Percentiles rank a stretch among this genome's conserved stretches.
Evolutionary conservation across 2,888 invertebrate genomes (phyloP).

Genomic region (Callosobruchus maculatus): DNA sequence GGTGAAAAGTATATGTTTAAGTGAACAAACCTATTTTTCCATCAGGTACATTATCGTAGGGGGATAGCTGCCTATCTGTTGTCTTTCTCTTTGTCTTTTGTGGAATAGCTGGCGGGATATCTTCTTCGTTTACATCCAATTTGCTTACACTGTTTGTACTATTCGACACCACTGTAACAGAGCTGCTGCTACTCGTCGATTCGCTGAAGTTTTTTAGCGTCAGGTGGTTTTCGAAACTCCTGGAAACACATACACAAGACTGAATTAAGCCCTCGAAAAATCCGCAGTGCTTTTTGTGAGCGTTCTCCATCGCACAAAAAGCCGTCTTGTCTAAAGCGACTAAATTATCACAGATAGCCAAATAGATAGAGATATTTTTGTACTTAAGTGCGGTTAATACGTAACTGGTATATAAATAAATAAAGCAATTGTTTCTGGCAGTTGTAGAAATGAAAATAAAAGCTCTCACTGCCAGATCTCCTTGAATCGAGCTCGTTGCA

Average conservation of each 20-base stretch:
- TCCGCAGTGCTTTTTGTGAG: not conserved
- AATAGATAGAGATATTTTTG: not conserved
- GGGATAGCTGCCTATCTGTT: conserved; percentile 59
- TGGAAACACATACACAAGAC: not conserved
- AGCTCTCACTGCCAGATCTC: not conserved
- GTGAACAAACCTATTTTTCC: conserved; percentile 36
- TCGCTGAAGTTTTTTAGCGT: conserved; percentile 21
- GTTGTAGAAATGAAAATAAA: not conserved
- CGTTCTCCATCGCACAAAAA: not conserved
- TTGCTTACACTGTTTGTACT: conserved; percentile 25
- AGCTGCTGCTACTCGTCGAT: conserved; percentile 30
- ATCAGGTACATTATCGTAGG: conserved; percentile 65
- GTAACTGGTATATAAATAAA: not conserved
- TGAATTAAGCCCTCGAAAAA: not conserved
- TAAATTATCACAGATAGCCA: too few relatives aligned
- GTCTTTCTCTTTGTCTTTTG: conserved; percentile 56
- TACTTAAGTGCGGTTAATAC: not conserved
- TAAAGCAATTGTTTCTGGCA: not conserved
- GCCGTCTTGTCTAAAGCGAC: too few relatives aligned
- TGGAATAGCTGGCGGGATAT: conserved; percentile 60
- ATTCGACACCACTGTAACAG: conserved; percentile 28
- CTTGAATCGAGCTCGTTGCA: too few relatives aligned
- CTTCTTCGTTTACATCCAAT: conserved; percentile 26
- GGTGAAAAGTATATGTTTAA: too few relatives aligned
- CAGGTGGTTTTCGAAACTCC: conserved; percentile 22